Evolutionary conservation across 2,888 invertebrate genomes (phyloP).

Genomic region (Pheosia tremula): DNA sequence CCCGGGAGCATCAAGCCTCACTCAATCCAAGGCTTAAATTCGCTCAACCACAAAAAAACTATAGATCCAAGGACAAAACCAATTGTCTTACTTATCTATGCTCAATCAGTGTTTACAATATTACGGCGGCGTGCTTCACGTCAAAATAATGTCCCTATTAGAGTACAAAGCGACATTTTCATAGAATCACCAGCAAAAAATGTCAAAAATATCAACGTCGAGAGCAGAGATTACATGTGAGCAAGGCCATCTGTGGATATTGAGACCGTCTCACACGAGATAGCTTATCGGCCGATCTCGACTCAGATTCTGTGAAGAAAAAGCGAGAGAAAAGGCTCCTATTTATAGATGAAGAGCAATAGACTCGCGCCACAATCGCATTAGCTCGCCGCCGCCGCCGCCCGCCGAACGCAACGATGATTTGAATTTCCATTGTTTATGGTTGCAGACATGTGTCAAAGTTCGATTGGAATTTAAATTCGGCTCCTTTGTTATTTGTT

Average conservation of each 20-base stretch:
- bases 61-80: constrained; percentile 58
- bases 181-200: constrained; percentile 80
- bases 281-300: constrained; percentile 80
- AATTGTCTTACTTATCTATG: constrained; percentile 80
- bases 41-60: constrained; percentile 55
- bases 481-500: constrained; percentile 81
- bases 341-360: constrained; percentile 80
- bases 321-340: constrained; percentile 82
- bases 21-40: constrained; percentile 46
- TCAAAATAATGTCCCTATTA: constrained; percentile 85
- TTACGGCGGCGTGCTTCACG: constrained; percentile 74
- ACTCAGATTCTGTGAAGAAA: constrained; percentile 81
- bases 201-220: constrained; percentile 74
- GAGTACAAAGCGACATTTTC: constrained; percentile 77
- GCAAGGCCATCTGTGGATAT: constrained; percentile 84
- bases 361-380: constrained; percentile 79
- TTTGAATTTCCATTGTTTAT: constrained; percentile 84
- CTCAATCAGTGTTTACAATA: constrained; percentile 83
- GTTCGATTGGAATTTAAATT: constrained; percentile 84
- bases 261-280: constrained; percentile 82
- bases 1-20: constrained; percentile 34
- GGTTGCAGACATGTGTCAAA: constrained; percentile 85
- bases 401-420: constrained; percentile 78
- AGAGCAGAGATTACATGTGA: constrained; percentile 72
- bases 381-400: constrained; percentile 61